Conservation (phyloP, 2,113 vertebrate species). For the Odontesthes bonariensis region DNA sequence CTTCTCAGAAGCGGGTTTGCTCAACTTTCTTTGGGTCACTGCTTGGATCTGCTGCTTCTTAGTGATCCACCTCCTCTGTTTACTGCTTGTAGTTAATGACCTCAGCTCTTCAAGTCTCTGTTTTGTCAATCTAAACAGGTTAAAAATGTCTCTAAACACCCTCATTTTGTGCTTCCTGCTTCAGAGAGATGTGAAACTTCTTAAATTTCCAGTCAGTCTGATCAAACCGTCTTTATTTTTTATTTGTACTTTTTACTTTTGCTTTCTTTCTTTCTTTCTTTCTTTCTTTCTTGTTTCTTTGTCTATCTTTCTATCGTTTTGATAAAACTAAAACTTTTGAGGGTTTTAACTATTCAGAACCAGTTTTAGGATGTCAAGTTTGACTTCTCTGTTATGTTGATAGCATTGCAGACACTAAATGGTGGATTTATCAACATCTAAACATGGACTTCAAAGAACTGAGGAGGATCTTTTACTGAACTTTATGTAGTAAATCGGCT, state of each 20-base stretch:
- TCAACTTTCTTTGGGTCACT: not conserved
- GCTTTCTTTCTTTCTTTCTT: not conserved
- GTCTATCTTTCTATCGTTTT: too few species aligned
- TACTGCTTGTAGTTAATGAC: not conserved
- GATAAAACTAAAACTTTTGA: not conserved
- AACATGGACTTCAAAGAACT: too few species aligned
- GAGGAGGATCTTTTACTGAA: too few species aligned
- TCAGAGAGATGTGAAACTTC: not conserved
- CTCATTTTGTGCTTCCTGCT: too few species aligned
- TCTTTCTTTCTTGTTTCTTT: not conserved
- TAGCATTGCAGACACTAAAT: too few species aligned
- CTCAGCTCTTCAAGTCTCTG: not conserved
- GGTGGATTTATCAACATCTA: too few species aligned
- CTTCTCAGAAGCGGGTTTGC: not conserved
- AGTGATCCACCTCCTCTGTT: too few species aligned
- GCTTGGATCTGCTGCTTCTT: too few species aligned
- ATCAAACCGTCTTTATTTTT: too few species aligned
- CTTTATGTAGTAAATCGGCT: too few species aligned
- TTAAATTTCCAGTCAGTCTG: not conserved
- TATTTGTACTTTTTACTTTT: not conserved
- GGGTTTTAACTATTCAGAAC: not conserved
- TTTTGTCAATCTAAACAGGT: not conserved
- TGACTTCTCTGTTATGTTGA: not conserved
- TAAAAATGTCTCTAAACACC: too few species aligned
- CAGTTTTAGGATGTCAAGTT: not conserved